Evolutionary conservation across 2,797 vertebrate species (phyloP).

Genomic region (Melanotaenia trifasciata): DNA sequence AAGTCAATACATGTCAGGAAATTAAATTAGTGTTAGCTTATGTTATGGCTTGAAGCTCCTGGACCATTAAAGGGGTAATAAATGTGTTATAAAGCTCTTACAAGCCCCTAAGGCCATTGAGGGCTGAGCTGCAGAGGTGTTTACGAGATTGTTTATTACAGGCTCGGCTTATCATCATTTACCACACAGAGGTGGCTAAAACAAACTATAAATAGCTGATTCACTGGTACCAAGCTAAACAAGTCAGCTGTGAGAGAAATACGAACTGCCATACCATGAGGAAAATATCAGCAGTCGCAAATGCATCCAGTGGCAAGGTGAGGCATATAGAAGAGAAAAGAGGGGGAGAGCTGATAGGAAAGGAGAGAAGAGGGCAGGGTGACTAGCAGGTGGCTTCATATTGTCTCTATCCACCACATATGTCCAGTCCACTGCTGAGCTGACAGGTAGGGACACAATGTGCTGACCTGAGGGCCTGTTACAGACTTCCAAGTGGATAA

Average conservation of each 20-base stretch:
- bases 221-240: slow-evolving; percentile 58
- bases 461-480: slow-evolving; percentile 72
- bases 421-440: slow-evolving; percentile 63
- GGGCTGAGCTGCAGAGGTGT: slow-evolving; percentile 78
- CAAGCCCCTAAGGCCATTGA: slow-evolving; percentile 78
- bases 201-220: slow-evolving; percentile 67
- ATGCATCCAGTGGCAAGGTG: slow-evolving; percentile 49
- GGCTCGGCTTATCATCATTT: slow-evolving; percentile 80
- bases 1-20: slow-evolving; percentile 72
- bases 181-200: slow-evolving; percentile 70
- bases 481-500: slow-evolving; percentile 72
- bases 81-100: slow-evolving; percentile 84
- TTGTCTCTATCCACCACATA: slow-evolving; percentile 64
- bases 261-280: slow-evolving; percentile 13
- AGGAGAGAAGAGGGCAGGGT: slow-evolving; percentile 42
- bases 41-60: slow-evolving; percentile 72
- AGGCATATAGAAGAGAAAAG: slow-evolving; percentile 29
- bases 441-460: slow-evolving; percentile 74
- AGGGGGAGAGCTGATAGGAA: slow-evolving; percentile 6
- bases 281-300: slow-evolving; percentile 41
- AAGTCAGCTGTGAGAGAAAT: slow-evolving; percentile 21
- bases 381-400: slow-evolving; percentile 68
- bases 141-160: slow-evolving; percentile 85
- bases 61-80: slow-evolving; percentile 83
- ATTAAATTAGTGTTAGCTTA: slow-evolving; percentile 74